Evolutionary conservation across 2,113 vertebrate genomes (phyloP).

Genomic region (Vireo altiloquus): DNA sequence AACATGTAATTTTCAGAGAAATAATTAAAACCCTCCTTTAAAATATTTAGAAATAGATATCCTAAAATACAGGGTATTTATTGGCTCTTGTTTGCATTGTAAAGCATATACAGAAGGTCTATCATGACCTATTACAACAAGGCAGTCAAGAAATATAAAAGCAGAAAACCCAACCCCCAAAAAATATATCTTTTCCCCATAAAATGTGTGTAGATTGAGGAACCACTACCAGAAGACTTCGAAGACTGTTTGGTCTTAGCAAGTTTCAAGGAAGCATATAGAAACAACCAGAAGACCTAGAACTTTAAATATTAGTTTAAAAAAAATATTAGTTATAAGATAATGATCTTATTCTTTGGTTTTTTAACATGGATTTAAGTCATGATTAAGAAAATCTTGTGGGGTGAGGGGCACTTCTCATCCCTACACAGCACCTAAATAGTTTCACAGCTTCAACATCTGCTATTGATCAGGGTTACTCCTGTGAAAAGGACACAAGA

Average conservation of each 20-base stretch:
- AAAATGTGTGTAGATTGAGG: neutral
- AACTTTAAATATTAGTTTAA: neutral
- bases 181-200: neutral
- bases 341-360: neutral
- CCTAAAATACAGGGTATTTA: neutral
- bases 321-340: neutral
- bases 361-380: neutral
- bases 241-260: neutral
- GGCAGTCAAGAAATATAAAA: neutral
- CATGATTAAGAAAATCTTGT: neutral
- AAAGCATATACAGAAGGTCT: neutral
- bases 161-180: neutral
- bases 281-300: neutral
- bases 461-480: rapidly evolving
- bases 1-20: neutral
- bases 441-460: neutral
- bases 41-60: neutral
- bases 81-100: neutral
- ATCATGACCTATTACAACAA: neutral
- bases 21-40: neutral
- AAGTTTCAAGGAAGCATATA: neutral
- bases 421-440: neutral
- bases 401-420: neutral
- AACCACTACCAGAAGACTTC: neutral
- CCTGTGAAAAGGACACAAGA: neutral